Base-by-base conservation (phyloP, 1,140 invertebrate genomes). In the Drosophila seguyi region DNA sequence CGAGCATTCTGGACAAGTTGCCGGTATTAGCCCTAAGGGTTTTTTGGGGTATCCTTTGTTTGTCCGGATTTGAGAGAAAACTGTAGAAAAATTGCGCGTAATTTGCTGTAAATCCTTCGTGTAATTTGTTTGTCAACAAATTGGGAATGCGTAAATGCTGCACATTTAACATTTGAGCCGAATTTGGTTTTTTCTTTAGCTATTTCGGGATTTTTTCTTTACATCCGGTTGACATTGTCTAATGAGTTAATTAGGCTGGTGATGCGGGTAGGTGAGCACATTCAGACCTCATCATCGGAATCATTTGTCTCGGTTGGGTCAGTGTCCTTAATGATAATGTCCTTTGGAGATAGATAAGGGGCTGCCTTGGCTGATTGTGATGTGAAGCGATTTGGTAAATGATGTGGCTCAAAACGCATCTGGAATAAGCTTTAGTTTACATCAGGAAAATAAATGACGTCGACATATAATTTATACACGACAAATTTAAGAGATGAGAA, bases 111-210 rank as follows among this genome's bases (percentile, higher is more conserved):
- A 90, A 90, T 90, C 86, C 85, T 57, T 90, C 71, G 63, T 79
- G 85, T 90, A 85, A 90, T 90, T 90, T 90, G 81, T 85, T 88
- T 90, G 86, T 85, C 81, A 85, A 81, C 86, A 90, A 90, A 90
- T 90, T 77, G 73, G 55, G 81, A 90, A 79, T 84, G 81, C 84
- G 85, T 90, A 90, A 90, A 85, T 90, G 85, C 69, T 71, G 66
- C 66, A 60, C 86, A 90, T 90, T 90, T 90, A 85, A 72, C 80
- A 88, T 88, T 80, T 47, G 11, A 42, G 56, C 61, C 56, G 14
- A 61, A 42, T 34, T 59, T 20, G 20, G 31, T 39, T 58, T 22
- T 48, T 56, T 41, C 52, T 50, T 36, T 7, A 34, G 29, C 27
- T 31, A 16, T n/a, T 53, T 18, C 6, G 11, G 47, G 60, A 8